Percentiles rank a stretch among this genome's conserved stretches.
phyloP scores from a whole-genome alignment of 2,888 invertebrate species.

The Drosophila setosimentum region DNA sequence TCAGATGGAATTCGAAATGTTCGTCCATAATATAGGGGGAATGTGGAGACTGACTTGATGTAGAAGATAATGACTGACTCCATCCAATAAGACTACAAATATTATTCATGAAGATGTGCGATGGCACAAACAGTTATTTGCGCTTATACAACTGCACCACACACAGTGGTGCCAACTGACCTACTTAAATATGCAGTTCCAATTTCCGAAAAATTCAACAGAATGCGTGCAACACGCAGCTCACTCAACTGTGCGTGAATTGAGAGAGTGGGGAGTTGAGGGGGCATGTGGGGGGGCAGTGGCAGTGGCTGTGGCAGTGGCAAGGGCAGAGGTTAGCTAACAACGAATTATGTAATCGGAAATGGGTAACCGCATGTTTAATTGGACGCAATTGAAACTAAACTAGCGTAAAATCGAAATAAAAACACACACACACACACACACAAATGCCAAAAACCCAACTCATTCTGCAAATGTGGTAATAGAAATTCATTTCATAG shows the following conservation, averaged over 20 bases:
- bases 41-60: background rate
- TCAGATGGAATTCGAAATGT: slow-evolving; percentile 31
- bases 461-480: slow-evolving; percentile 24
- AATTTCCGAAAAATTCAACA: slow-evolving; percentile 76
- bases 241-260: slow-evolving; percentile 29
- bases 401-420: slow-evolving; percentile 79
- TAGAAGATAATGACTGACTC: background rate
- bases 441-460: slow-evolving; percentile 24
- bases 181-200: slow-evolving; percentile 81
- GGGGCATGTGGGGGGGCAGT: background rate
- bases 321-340: slow-evolving; percentile 12
- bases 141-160: background rate
- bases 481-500: slow-evolving; percentile 41
- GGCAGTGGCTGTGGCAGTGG: background rate
- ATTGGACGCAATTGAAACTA: slow-evolving; percentile 81
- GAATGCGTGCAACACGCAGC: slow-evolving; percentile 67
- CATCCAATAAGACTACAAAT: background rate
- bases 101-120: slow-evolving; percentile 11
- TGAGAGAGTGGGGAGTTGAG: background rate
- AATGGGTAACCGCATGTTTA: slow-evolving; percentile 76
- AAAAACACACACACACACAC: slow-evolving; percentile 36
- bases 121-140: slow-evolving; percentile 18
- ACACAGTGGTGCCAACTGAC: slow-evolving; percentile 32
- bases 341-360: slow-evolving; percentile 63
- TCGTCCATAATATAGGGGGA: slow-evolving; percentile 13